Evolutionary conservation across 2,888 invertebrate species (phyloP), one percentile per base, ranked within the genome.

Genomic region (Pheosia tremula): DNA sequence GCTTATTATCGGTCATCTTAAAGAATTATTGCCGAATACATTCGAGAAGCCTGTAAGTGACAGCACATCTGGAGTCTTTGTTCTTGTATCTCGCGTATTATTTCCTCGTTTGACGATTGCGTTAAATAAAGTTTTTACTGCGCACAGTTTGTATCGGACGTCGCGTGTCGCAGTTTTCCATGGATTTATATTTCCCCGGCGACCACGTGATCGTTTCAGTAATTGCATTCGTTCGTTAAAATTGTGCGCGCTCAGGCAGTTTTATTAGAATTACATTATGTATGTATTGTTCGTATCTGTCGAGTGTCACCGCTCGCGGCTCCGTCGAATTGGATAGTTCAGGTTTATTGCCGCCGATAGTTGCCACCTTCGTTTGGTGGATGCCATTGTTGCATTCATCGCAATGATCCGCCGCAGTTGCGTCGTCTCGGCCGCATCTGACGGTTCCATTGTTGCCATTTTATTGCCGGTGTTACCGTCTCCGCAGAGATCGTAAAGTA

Each of bases 381-480:
- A 85, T 86, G 84, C 90, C 91, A 93, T 93, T 93, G 93, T 93
- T 91, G 88, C 88, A 91, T 92, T 91, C 88, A 91, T 85, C 81
- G 88, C 89, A 88, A 89, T 87, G 91, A 92, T 90, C 89, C 81
- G 86, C 79, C 85, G 84, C 87, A 89, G 88, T 88, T 85, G 87
- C 88, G 86, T 85, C 88, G 87, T 89, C 88, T 90, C 86, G 88
- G 90, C 87, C 88, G 87, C 90, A 90, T 91, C 89, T 87, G 87
- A 88, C 91, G 85, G 86, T 90, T 88, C 91, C 93, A 93, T 93
- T 93, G 93, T 93, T 93, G 90, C 85, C 78, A 87, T 90, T 93
- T 93, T 93, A 93, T 92, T 87, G 92, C 90, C 79, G 90, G 92
- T 93, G 90, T 92, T 91, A 91, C 90, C 86, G 91, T 90, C 89